Conservation (phyloP, 2,113 vertebrate species). For the Prionailurus bengalensis region DNA sequence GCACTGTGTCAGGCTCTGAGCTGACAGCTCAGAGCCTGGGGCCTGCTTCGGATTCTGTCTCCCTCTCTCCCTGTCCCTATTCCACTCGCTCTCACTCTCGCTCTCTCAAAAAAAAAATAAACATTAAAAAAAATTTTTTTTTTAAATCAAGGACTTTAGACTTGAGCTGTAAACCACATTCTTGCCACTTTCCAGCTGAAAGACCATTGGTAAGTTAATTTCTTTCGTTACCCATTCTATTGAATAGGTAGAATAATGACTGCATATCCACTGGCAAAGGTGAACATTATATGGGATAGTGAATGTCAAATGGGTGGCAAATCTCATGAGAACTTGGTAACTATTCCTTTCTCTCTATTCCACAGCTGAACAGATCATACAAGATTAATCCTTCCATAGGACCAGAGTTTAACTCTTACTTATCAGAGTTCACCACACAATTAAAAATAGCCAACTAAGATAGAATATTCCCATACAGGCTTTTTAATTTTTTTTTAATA, state of each 20-base stretch:
- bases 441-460: background rate
- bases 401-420: too few relatives aligned
- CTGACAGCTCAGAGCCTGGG: too few relatives aligned
- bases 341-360: background rate
- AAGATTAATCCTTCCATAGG: background rate
- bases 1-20: too few relatives aligned
- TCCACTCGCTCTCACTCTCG: too few relatives aligned
- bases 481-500: too few relatives aligned
- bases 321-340: background rate
- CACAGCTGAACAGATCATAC: background rate
- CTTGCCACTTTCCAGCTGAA: conserved; percentile 5
- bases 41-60: too few relatives aligned
- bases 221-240: background rate
- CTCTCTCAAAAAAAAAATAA: too few relatives aligned
- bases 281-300: background rate
- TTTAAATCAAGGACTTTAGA: background rate
- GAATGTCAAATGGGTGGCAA: background rate
- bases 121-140: too few relatives aligned
- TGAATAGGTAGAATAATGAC: background rate
- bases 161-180: background rate
- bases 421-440: too few relatives aligned
- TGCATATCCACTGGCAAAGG: background rate
- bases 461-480: background rate
- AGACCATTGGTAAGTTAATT: background rate
- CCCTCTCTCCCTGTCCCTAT: too few relatives aligned